phyloP scores from a whole-genome alignment of 2,888 invertebrate genomes.

The Chymomyza procnemis region DNA sequence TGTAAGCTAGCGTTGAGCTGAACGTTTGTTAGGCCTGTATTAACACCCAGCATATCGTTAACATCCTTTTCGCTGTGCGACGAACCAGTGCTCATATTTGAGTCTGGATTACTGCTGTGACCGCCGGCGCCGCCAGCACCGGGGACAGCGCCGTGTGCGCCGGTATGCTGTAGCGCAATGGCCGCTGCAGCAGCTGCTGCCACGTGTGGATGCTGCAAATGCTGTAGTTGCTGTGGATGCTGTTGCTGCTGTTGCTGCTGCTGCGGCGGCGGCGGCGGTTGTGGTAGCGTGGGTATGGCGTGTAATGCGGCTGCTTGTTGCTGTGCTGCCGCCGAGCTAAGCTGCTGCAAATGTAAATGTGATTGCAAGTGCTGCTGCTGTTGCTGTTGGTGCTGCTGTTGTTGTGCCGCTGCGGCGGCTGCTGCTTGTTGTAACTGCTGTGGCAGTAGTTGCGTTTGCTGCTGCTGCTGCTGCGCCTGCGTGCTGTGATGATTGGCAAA shows the following conservation, averaged over 20 bases:
- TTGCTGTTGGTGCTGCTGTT: constrained; percentile 36
- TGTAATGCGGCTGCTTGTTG: constrained; percentile 31
- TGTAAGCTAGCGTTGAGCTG: constrained; percentile 39
- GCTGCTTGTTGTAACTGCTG: constrained; percentile 41
- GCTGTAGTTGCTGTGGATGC: constrained; percentile 42
- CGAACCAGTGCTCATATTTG: constrained; percentile 98
- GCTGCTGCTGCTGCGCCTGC: constrained; percentile 37
- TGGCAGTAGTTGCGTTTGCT: constrained; percentile 53
- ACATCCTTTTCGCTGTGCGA: constrained; percentile 96
- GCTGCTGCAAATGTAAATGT: constrained; percentile 42
- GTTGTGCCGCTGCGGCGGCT: constrained; percentile 29
- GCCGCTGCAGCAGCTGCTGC: constrained; percentile 43
- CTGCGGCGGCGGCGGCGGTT: too few species aligned
- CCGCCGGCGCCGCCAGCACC: constrained; percentile 80
- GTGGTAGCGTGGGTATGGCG: constrained; percentile 22
- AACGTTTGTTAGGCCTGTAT: constrained; percentile 10
- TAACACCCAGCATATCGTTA: constrained; percentile 73
- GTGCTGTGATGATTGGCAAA: constrained; percentile 12
- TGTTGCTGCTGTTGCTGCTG: constrained; percentile 37
- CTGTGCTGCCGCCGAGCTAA: constrained; percentile 19
- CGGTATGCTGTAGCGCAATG: neutral
- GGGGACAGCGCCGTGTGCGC: neutral
- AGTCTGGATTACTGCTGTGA: constrained; percentile 90
- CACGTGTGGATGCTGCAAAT: constrained; percentile 38
- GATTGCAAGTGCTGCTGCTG: constrained; percentile 48